Base-by-base conservation (phyloP, 2,113 vertebrate species). In the Leptobrachium leishanense region DNA sequence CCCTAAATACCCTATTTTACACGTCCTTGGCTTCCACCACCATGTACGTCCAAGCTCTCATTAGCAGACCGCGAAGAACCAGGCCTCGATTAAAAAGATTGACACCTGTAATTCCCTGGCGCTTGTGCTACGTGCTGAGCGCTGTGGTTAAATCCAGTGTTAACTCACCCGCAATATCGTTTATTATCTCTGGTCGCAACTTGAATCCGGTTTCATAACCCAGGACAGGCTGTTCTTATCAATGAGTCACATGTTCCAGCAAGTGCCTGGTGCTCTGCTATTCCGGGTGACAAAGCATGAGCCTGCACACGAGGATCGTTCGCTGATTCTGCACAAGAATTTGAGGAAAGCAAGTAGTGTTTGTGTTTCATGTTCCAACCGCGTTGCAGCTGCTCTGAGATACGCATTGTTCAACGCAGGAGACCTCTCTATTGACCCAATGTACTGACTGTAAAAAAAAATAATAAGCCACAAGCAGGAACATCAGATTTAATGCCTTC, bases 361-460 rank as follows among this genome's bases (percentile, higher is more conserved):
- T 79, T 79, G 69, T 72, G 72, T 31, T 72, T 66, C 77, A 79
- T 72, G 69, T 79, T 79, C 55, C 69, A 66, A 72, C 69, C 64
- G 39, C 62, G 66, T 65, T 72, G 77, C 77, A 78, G 76, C 76
- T 78, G 76, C 76, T 64, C 43, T 71, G 75, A 68, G 68, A 31
- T n/a, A 64, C 20, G 20, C 20, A 31, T 31, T 31, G 20, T 31
- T 31, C 20, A 31, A 31, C 20, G 20, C 20, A 31, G 20, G 20
- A 31, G 20, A 31, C 20, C 20, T 31, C 20, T 31, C 20, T 31
- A 31, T 31, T 31, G 20, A 31, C 20, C 20, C 20, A 31, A 31
- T 31, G 20, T 31, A 31, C 20, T 31, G 20, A 31, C 20, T 31
- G 20, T 31, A 31, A 31, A 31, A 31, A 31, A 31, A 31, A 31